Evolutionary conservation across 2,888 invertebrate species (phyloP).

Genomic region (Timandra comae): DNA sequence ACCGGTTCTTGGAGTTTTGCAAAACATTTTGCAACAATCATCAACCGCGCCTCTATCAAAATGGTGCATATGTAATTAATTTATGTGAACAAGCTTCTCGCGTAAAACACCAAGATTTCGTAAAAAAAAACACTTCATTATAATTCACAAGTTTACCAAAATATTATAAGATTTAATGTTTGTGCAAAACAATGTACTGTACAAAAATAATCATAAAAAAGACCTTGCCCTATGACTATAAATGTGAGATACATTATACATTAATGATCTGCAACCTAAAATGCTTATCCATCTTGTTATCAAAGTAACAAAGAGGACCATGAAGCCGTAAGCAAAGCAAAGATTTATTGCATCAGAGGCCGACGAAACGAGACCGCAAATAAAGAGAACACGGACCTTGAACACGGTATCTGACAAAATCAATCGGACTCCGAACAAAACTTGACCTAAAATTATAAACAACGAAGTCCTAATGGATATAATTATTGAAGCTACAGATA

Average conservation of each 20-base stretch:
- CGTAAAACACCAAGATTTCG: too few species aligned
- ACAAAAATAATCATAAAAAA: constrained; percentile 22
- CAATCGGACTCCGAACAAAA: constrained; percentile 70
- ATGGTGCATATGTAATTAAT: too few species aligned
- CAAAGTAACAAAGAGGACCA: constrained; percentile 66
- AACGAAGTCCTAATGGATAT: constrained; percentile 46
- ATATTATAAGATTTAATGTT: too few species aligned
- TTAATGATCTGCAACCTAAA: constrained; percentile 52
- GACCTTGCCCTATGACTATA: constrained; percentile 44
- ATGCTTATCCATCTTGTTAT: constrained; percentile 66
- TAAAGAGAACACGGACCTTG: constrained; percentile 76
- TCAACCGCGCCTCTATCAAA: constrained; percentile 16
- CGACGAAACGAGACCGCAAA: constrained; percentile 73
- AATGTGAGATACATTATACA: constrained; percentile 49
- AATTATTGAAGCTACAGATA: too few species aligned
- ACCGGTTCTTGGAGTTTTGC: constrained; percentile 57
- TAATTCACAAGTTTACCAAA: too few species aligned
- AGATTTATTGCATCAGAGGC: constrained; percentile 73
- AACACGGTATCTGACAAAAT: constrained; percentile 74
- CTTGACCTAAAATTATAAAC: constrained; percentile 69
- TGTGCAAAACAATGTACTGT: constrained; percentile 10
- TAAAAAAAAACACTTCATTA: too few species aligned
- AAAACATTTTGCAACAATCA: constrained; percentile 56
- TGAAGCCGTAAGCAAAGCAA: constrained; percentile 62
- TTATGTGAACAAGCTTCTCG: too few species aligned